phyloP scores from a whole-genome alignment of 2,888 invertebrate species.

The Drosophila mayaguana region DNA sequence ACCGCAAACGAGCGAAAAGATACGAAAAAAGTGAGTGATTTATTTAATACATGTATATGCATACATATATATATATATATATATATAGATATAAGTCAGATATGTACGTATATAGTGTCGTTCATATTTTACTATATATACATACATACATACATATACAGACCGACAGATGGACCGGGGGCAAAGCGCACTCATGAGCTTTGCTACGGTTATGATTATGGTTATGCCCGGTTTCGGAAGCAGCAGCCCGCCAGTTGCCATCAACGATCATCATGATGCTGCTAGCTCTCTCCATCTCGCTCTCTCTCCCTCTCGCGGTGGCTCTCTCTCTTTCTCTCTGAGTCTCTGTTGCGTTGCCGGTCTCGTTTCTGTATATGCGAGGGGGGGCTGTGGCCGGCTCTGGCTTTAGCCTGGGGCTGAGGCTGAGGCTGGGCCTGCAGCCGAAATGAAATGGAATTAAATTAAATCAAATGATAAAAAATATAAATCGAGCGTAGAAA shows the following conservation, averaged over 20 bases:
- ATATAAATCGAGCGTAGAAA: conserved; percentile 80
- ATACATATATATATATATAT: conserved; percentile 9
- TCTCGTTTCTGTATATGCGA: conserved; percentile 15
- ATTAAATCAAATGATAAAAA: conserved; percentile 84
- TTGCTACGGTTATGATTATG: conserved; percentile 57
- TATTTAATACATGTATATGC: conserved; percentile 43
- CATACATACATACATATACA: conserved; percentile 2
- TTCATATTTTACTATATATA: conserved; percentile 22
- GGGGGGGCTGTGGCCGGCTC: conserved; percentile 32
- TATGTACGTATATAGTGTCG: conserved; percentile 32
- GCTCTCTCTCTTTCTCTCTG: conserved; percentile 1
- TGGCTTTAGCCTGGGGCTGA: conserved; percentile 30
- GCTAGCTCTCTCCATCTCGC: conserved; percentile 17
- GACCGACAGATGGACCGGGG: conserved; percentile 18
- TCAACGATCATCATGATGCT: conserved; percentile 31
- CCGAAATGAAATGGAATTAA: conserved; percentile 81
- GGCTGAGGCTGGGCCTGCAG: conserved; percentile 47
- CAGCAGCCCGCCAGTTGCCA: conserved; percentile 47
- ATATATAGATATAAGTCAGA: conserved; percentile 19
- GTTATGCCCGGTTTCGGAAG: conserved; percentile 69
- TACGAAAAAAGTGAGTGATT: conserved; percentile 71
- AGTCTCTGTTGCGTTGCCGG: conserved; percentile 25
- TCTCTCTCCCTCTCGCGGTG: conserved; percentile 13
- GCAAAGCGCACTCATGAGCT: conserved; percentile 44
- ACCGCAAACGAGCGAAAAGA: conserved; percentile 51